Base-by-base conservation (phyloP, 2,113 vertebrate genomes). In the Eretmochelys imbricata region DNA sequence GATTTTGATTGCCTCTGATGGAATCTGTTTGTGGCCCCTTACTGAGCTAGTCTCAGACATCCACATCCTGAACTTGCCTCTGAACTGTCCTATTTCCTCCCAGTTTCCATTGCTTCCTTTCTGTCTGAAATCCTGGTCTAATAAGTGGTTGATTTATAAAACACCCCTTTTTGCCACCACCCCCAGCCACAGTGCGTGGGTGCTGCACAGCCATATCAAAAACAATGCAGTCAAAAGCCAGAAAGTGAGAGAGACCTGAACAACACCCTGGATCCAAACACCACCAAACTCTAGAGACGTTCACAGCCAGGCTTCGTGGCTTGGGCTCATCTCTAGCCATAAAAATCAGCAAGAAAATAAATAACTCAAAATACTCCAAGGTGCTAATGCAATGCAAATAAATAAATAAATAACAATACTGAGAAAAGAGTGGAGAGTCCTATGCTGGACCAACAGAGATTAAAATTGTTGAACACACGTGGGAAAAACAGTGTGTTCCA, bases 321-420 rank as follows among this genome's bases (percentile, higher is more conserved):
- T 95, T 48, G 75, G 91, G 81, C 87, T 84, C 87, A 92, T 96
- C 91, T 95, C 93, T 92, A 87, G n/a, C 57, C 79, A 35, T 57
- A 29, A 92, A 93, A 95, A 59, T 88, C 96, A 82, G 88, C 88
- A 94, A 49, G 82, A 92, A 96, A 95, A 92, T 31, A 91, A 87
- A 95, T 92, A 92, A 83, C 42, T 5, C 42, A 42, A 42, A 53
- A 19, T 53, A 53, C 51, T 53, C 51, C 51, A 53, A 53, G 6
- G 51, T 53, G 51, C 51, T 53, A 53, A 53, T 53, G 17, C 51
- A 53, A 53, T 53, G 51, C 51, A 53, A 53, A 53, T 53, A 53
- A 53, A 50, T 50, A 50, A 50, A 53, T 53, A 53, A 53, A 53
- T 19, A 53, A 53, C 17, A 53, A 53, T 53, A 53, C 51, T 53